Evolutionary conservation across 1,140 invertebrate genomes (phyloP), one percentile per base, ranked within the genome.

Genomic region (Teleogryllus occipitalis): DNA sequence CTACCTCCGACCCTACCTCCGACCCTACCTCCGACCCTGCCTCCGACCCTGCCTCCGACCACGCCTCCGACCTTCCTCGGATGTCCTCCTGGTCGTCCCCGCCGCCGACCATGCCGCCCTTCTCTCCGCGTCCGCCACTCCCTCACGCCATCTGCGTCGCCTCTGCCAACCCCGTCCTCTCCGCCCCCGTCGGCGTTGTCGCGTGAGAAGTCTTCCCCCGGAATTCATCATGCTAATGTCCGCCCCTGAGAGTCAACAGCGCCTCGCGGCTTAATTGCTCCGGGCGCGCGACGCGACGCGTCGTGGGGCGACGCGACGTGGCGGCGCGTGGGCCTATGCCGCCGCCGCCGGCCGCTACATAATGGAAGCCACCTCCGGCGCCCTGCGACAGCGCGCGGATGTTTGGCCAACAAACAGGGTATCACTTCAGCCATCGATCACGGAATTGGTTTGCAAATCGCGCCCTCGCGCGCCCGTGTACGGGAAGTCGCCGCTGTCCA

Each of bases 171-270:
- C 10, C 54, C 54, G 18, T 65, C 54, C 2, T 18, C 18, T 14
- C 54, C 10, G 54, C 18, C 18, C 54, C 54, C 10, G 54, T 14
- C 10, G 54, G 54, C 54, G 54, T 65, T 65, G 10, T 10, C 54
- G 54, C 18, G 54, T 14, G 54, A 65, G 54, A 65, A 65, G 54
- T 18, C 54, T 39, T 10, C 54, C 54, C 54, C 54, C 54, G 54
- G 54, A 65, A 65, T 65, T 65, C 54, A 65, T 65, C 54, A 65
- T 65, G 54, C 54, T 65, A 65, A 65, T 65, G 54, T 65, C 54
- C 54, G 54, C 54, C 18, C 54, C 54, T 18, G 27, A 65, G 54
- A 65, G 54, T 65, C 54, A 65, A 65, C 54, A 65, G 54, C 18
- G 54, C 54, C 10, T 18, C 54, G 54, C 54, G 10, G 54, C 54